phyloP scores from a whole-genome alignment of 1,140 invertebrate species.

The Berghia stephanieae region DNA sequence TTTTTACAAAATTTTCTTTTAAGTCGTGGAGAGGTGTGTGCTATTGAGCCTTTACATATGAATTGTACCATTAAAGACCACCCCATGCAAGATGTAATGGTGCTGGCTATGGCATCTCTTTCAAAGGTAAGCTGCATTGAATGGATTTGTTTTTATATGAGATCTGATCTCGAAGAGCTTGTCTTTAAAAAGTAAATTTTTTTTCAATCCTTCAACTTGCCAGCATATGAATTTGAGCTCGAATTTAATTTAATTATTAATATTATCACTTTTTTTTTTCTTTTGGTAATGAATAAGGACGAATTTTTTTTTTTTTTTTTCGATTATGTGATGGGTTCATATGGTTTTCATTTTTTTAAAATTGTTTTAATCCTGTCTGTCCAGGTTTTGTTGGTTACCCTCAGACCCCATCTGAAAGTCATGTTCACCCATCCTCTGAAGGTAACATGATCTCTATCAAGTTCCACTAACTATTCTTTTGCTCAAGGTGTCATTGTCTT shows the following conservation, averaged over 20 bases:
- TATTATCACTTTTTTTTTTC: neutral
- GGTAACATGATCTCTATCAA: constrained; percentile 50
- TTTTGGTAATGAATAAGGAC: no score
- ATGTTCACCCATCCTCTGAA: constrained; percentile 75
- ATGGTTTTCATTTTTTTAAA: no score
- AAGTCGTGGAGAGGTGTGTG: constrained; percentile 92
- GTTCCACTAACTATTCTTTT: no score
- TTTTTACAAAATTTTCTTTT: constrained; percentile 17
- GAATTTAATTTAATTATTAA: constrained; percentile 14
- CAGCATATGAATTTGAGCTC: neutral
- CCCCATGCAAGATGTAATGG: constrained; percentile 79
- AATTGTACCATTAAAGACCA: constrained; percentile 74
- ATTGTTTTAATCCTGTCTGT: constrained; percentile 25
- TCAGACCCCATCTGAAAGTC: constrained; percentile 79
- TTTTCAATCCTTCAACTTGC: no score
- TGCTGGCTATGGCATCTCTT: constrained; percentile 89
- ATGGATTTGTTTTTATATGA: neutral
- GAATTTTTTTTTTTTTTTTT: no score
- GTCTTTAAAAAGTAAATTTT: no score
- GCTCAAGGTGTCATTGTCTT: no score
- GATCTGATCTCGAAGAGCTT: no score
- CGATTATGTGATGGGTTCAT: no score
- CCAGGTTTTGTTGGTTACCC: constrained; percentile 85
- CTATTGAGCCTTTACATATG: constrained; percentile 84
- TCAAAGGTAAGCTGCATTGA: constrained; percentile 76